Base-by-base conservation (phyloP, 1,140 invertebrate genomes). In the Heliothis virescens region DNA sequence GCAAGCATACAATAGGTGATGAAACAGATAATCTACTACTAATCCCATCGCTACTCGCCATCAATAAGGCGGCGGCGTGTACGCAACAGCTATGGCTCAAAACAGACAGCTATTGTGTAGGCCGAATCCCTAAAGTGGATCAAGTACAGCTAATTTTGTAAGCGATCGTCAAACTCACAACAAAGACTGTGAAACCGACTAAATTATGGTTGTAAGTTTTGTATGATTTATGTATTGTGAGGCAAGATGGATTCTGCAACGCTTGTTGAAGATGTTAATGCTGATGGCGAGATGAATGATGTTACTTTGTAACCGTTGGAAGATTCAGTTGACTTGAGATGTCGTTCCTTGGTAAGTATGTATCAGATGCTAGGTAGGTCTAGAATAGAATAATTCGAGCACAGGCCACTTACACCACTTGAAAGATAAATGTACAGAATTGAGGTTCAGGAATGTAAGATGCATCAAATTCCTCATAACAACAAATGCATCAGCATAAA, bases 131-230 rank as follows among this genome's bases (percentile, higher is more conserved):
- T 67, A 67, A 77, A 77, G 63, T 78, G 75, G 75, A 78, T 69
- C 75, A 69, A 78, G 62, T 57, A 78, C 62, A 34, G 50, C 63
- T 67, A 57, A 78, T 78, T 76, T 78, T 69, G 63, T 78, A 78
- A 69, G 52, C 60, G 75, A 47, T 69, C 52, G 63, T 63, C 74
- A 60, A 59, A 53, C 16, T 63, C 12, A 50, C 47, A 65, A 41
- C 57, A 72, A 72, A 29, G 69, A 72, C 74, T 63, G 21, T 52
- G 41, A 65, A 76, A 65, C 60, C 34, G 67, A 71, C 48, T 29
- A 52, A 71, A 71, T 53, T 12, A 71, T 71, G 67, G 48, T 29
- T 29, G 67, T 71, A 71, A 53, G 52, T 41, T 60, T 62, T 74
- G 72, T 74, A 52, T 57, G 29, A 57, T 73, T 73, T 73, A 73